phyloP scores from a whole-genome alignment of 2,888 invertebrate species.

The Lycocerus yunnanus region DNA sequence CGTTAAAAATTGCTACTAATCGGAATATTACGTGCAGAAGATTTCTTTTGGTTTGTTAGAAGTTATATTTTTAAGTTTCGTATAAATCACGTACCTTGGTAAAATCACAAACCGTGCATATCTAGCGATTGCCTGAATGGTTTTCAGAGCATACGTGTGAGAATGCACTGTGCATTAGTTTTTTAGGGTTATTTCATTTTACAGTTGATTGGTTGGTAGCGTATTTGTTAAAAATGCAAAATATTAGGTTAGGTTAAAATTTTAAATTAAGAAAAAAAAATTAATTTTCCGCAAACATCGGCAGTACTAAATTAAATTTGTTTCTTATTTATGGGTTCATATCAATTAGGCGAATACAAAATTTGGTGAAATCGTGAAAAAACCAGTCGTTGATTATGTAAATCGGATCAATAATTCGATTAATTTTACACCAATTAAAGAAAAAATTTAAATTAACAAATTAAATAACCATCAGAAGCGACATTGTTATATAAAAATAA shows the following conservation, averaged over 20 bases:
- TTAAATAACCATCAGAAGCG: background rate
- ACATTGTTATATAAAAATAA: background rate
- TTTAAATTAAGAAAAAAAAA: too few species aligned
- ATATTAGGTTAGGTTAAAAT: too few species aligned
- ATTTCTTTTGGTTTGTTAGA: background rate
- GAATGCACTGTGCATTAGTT: background rate
- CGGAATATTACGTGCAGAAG: constrained; percentile 3
- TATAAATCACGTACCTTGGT: constrained; percentile 28
- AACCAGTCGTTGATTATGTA: background rate
- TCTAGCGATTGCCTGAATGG: constrained; percentile 10
- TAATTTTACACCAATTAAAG: background rate
- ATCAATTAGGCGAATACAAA: background rate
- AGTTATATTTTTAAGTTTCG: background rate
- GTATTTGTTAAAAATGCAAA: background rate
- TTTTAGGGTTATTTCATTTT: background rate
- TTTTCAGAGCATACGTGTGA: constrained; percentile 25
- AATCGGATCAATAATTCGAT: background rate
- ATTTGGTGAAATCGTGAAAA: background rate
- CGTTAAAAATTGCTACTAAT: constrained; percentile 2
- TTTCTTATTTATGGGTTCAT: too few species aligned
- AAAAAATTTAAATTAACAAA: background rate
- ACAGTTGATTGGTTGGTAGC: background rate
- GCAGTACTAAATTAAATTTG: too few species aligned
- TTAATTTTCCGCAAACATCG: too few species aligned
- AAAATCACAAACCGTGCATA: constrained; percentile 20